These are phyloP conservation scores for Onthophagus taurus DNA, from an alignment of 1,140 invertebrate species.

Conservation along the genomic window DNA sequence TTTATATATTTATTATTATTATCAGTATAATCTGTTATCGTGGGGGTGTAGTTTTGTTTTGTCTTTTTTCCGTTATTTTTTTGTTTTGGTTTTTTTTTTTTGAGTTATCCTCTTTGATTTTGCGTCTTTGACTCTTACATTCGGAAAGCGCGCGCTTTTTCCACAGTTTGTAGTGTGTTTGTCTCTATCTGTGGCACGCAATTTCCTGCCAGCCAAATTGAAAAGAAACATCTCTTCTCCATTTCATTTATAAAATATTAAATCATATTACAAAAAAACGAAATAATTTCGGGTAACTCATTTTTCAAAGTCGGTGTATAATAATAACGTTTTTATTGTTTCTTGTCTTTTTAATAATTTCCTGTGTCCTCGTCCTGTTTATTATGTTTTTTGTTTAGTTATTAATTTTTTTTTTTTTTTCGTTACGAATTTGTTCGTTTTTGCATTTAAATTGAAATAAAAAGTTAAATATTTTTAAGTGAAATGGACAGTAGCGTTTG, in stretches of 20 bases:
- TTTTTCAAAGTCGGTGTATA: neutral
- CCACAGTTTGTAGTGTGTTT: slow-evolving; percentile 8
- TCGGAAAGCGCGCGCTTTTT: slow-evolving; percentile 10
- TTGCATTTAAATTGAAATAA: too few relatives aligned
- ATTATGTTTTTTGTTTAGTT: neutral
- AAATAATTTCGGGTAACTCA: slow-evolving; percentile 11
- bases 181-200: slow-evolving; percentile 1
- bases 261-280: too few relatives aligned
- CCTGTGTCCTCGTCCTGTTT: too few relatives aligned
- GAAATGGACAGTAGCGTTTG: slow-evolving; percentile 42
- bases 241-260: slow-evolving; percentile 22
- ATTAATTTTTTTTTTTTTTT: slow-evolving; percentile 1
- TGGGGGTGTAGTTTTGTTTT: too few relatives aligned
- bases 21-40: too few relatives aligned
- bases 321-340: too few relatives aligned
- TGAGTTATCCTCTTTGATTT: too few relatives aligned
- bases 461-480: slow-evolving; percentile 24
- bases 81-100: too few relatives aligned
- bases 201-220: neutral
- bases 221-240: slow-evolving; percentile 18
- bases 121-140: too few relatives aligned
- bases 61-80: too few relatives aligned
- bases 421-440: slow-evolving; percentile 1
- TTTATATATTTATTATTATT: too few relatives aligned
- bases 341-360: neutral